Percentiles rank a stretch among this genome's conserved stretches.
Evolutionary conservation across 2,797 vertebrate genomes (phyloP).

Genomic region (Esox masquinongy): DNA sequence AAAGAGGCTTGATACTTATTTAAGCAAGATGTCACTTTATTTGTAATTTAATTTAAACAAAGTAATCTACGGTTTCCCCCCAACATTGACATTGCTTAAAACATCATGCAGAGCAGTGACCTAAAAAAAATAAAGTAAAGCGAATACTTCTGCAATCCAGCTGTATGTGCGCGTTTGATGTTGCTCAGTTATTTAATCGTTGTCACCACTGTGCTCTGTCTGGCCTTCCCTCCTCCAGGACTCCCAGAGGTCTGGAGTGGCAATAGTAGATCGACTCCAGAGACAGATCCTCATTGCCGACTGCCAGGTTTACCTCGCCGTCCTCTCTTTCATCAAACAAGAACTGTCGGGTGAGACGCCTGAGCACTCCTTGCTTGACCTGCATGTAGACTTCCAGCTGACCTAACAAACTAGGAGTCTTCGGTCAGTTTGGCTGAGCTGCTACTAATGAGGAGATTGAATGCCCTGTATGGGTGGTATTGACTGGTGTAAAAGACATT

Average conservation of each 20-base stretch:
- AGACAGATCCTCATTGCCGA: slow-evolving; percentile 98
- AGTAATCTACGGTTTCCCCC: too few relatives aligned
- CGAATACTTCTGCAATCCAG: background rate
- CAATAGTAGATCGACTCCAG: slow-evolving; percentile 90
- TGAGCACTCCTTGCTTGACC: background rate
- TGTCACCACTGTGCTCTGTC: background rate
- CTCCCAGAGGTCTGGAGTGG: slow-evolving; percentile 82
- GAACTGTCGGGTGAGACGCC: slow-evolving; percentile 87
- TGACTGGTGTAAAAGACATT: background rate
- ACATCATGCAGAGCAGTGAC: too few relatives aligned
- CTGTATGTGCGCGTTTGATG: background rate
- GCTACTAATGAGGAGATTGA: background rate
- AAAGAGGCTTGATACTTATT: too few relatives aligned
- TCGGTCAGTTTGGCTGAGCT: background rate
- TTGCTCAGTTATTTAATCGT: background rate
- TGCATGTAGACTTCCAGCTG: background rate
- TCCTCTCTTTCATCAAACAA: slow-evolving; percentile 96
- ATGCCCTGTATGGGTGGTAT: background rate
- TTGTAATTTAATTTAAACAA: too few relatives aligned
- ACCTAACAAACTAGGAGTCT: background rate
- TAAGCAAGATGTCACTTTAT: too few relatives aligned
- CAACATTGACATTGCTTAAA: too few relatives aligned
- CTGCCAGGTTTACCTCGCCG: slow-evolving; percentile 97
- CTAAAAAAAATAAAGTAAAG: too few relatives aligned
- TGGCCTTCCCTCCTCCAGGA: slow-evolving; percentile 75